A percentile compares a stretch with the other conserved stretches of the same genome.
phyloP scores from a whole-genome alignment of 2,888 invertebrate genomes.

The Catocala fraxini region DNA sequence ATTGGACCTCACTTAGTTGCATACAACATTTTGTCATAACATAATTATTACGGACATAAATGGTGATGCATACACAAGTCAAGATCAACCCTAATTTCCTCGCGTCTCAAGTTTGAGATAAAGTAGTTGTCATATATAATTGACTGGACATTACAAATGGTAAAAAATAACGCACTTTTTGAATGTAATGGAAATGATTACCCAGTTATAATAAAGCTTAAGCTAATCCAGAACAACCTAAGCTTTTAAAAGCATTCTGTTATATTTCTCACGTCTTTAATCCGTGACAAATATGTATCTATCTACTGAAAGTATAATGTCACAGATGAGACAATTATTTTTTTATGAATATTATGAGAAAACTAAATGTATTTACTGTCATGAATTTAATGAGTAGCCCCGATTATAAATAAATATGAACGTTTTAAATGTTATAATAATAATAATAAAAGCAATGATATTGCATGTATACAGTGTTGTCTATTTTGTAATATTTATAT shows the following conservation, averaged over 20 bases:
- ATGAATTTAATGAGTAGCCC: constrained; percentile 1
- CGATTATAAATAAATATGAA: constrained; percentile 1
- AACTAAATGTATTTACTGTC: neutral
- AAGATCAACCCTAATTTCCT: no score
- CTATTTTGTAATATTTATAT: neutral
- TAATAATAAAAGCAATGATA: constrained; percentile 4
- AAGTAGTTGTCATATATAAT: constrained; percentile 23
- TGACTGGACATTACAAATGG: constrained; percentile 34
- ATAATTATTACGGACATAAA: no score
- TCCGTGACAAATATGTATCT: neutral
- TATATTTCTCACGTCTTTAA: neutral
- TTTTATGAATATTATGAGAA: neutral
- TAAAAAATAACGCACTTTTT: constrained; percentile 2
- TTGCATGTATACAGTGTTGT: constrained; percentile 14
- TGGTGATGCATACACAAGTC: no score
- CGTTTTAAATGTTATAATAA: constrained; percentile 4
- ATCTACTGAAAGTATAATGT: constrained; percentile 6
- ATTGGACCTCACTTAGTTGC: no score
- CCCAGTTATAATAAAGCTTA: constrained; percentile 49
- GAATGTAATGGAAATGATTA: constrained; percentile 3
- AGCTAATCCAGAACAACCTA: constrained; percentile 41
- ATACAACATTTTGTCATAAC: no score
- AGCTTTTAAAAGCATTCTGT: constrained; percentile 20
- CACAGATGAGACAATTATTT: neutral
- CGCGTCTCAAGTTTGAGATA: no score